Conservation (phyloP, 2,113 vertebrate species). For the Philantomba maxwellii region DNA sequence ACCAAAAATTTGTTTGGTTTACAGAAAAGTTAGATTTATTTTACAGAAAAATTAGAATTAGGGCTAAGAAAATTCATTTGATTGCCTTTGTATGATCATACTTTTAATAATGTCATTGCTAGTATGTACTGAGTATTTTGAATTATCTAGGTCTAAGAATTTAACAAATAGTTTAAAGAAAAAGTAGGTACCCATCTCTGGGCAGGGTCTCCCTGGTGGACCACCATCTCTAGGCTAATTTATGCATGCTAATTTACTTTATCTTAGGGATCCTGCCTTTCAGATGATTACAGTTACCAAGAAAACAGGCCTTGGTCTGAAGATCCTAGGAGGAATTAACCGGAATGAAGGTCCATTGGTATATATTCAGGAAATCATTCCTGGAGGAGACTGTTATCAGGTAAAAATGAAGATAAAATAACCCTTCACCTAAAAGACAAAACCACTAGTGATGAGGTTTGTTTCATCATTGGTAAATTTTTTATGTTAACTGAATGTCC, state of each 20-base stretch:
- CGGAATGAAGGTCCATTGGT: slow-evolving; percentile 92
- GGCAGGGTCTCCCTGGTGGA: neutral
- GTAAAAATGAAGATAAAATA: slow-evolving; percentile 73
- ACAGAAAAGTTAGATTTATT: neutral
- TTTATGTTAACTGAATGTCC: neutral
- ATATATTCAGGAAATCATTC: slow-evolving; percentile 89
- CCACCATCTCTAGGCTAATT: slow-evolving; percentile 33
- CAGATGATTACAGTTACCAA: slow-evolving; percentile 91
- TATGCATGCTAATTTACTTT: slow-evolving; percentile 59
- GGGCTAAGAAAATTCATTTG: neutral
- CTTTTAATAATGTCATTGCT: neutral
- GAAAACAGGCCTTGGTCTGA: slow-evolving; percentile 88
- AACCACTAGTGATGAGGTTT: neutral
- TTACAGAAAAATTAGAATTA: neutral
- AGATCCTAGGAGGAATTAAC: slow-evolving; percentile 90
- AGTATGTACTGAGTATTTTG: neutral
- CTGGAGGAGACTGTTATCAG: slow-evolving; percentile 94
- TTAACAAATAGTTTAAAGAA: neutral
- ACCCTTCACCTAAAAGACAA: neutral
- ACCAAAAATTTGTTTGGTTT: neutral
- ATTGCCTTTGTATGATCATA: neutral
- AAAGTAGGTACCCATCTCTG: neutral
- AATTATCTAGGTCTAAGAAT: neutral
- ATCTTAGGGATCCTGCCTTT: slow-evolving; percentile 83
- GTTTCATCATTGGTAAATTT: neutral